Conservation (phyloP, 2,888 invertebrate genomes). For the Willowsia nigromaculata region DNA sequence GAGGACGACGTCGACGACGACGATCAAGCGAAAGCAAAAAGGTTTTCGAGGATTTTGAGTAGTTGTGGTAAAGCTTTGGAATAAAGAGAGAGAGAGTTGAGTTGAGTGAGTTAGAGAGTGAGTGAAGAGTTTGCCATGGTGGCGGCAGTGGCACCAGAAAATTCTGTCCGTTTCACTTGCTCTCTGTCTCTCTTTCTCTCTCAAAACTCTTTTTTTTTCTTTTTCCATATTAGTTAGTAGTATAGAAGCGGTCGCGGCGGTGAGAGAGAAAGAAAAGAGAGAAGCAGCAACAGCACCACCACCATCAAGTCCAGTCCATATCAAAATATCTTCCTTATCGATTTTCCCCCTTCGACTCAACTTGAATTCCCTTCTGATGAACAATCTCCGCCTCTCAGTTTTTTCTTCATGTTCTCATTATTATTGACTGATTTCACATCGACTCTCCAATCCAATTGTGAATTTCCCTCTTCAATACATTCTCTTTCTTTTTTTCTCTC, state of each 20-base stretch:
- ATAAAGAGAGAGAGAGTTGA: constrained; percentile 36
- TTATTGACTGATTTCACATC: constrained; percentile 77
- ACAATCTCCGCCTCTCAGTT: constrained; percentile 78
- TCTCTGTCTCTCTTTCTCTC: constrained; percentile 62
- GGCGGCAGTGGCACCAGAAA: constrained; percentile 65
- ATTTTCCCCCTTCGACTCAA: constrained; percentile 76
- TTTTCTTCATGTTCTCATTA: constrained; percentile 76
- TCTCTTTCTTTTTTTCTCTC: constrained; percentile 11
- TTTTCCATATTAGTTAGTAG: constrained; percentile 58
- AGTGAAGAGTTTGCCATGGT: constrained; percentile 62
- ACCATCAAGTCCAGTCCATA: constrained; percentile 74
- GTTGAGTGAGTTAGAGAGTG: constrained; percentile 68
- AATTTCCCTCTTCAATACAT: constrained; percentile 69
- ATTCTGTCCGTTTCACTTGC: constrained; percentile 71
- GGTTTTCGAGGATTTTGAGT: constrained; percentile 71
- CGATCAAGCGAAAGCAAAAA: constrained; percentile 68
- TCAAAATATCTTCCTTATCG: constrained; percentile 79
- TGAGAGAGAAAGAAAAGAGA: constrained; percentile 54
- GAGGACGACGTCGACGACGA: constrained; percentile 35
- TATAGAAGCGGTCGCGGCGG: constrained; percentile 69
- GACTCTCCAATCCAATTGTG: constrained; percentile 75
- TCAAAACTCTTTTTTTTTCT: constrained; percentile 66
- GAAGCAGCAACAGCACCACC: constrained; percentile 64
- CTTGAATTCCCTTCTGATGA: constrained; percentile 78
- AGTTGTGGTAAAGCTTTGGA: constrained; percentile 69